Evolutionary conservation across 2,888 invertebrate species (phyloP).

Genomic region (Ceraclea dissimilis): DNA sequence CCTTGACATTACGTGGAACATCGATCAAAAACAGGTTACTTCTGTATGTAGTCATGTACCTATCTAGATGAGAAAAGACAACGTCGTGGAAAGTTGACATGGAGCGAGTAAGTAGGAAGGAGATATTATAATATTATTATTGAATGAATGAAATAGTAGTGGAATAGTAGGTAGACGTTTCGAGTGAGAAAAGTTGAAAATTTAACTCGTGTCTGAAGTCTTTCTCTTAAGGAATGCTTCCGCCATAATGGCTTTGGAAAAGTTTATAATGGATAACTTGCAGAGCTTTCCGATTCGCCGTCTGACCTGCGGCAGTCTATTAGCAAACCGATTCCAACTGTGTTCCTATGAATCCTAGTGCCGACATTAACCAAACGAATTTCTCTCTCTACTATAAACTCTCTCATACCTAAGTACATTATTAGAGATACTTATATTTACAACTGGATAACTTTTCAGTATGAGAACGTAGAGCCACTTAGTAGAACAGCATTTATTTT

Average conservation of each 20-base stretch:
- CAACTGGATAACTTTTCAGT: neutral
- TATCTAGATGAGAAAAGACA: too few relatives aligned
- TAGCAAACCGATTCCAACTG: slow-evolving; percentile 4
- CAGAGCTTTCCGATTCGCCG: slow-evolving; percentile 16
- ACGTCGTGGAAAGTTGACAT: too few relatives aligned
- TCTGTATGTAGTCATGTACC: too few relatives aligned
- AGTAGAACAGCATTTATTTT: neutral
- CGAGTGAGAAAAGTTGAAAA: slow-evolving; percentile 17
- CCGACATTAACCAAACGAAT: slow-evolving; percentile 5
- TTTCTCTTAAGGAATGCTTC: slow-evolving; percentile 10
- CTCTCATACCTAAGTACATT: neutral
- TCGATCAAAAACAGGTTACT: too few relatives aligned
- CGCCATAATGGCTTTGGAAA: slow-evolving; percentile 20
- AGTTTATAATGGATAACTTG: slow-evolving; percentile 24
- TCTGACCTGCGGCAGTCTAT: slow-evolving; percentile 14
- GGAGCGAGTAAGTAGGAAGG: too few relatives aligned
- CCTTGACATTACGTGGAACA: too few relatives aligned
- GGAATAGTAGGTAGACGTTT: neutral
- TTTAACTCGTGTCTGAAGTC: slow-evolving; percentile 18
- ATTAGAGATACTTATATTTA: neutral
- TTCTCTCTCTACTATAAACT: neutral
- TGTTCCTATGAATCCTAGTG: slow-evolving; percentile 3
- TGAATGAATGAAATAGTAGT: neutral
- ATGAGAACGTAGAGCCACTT: neutral
- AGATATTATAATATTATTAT: neutral